Conservation (phyloP, 2,797 vertebrate species). For the Anguilla marmorata region DNA sequence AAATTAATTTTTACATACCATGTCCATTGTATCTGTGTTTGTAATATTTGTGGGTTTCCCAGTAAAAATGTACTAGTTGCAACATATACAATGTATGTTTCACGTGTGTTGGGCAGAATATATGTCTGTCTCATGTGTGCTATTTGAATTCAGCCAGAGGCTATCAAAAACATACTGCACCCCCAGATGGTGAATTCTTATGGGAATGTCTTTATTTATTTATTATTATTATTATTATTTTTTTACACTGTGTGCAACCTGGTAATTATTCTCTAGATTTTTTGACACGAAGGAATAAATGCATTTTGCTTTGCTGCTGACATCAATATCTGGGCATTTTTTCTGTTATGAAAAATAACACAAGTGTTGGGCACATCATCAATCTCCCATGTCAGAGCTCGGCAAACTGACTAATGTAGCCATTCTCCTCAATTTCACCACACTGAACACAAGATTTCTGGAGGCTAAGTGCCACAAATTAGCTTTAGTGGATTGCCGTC, state of each 20-base stretch:
- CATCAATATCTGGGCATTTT: constrained; percentile 36
- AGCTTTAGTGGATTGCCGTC: constrained; percentile 12
- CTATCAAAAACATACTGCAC: constrained; percentile 14
- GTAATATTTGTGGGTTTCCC: not conserved
- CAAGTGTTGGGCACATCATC: constrained; percentile 29
- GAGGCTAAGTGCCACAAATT: constrained; percentile 30
- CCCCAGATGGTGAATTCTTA: constrained; percentile 20
- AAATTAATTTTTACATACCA: not conserved
- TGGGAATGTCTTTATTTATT: not conserved
- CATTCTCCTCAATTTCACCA: constrained; percentile 28
- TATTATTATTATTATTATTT: not conserved
- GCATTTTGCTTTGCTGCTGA: constrained; percentile 37
- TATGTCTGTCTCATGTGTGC: not conserved
- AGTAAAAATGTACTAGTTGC: not conserved
- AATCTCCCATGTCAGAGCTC: constrained; percentile 33
- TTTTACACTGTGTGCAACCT: not conserved
- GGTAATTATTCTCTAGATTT: constrained; percentile 40
- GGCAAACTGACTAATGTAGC: constrained; percentile 29
- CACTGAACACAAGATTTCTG: constrained; percentile 20
- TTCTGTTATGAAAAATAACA: constrained; percentile 39
- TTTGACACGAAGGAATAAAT: constrained; percentile 34
- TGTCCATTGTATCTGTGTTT: not conserved
- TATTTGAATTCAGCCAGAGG: not conserved
- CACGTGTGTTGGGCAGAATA: not conserved
- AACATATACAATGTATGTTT: not conserved